Percentiles rank a stretch among this genome's conserved stretches.
phyloP scores from a whole-genome alignment of 1,140 invertebrate genomes.

The Chironomus tepperi region DNA sequence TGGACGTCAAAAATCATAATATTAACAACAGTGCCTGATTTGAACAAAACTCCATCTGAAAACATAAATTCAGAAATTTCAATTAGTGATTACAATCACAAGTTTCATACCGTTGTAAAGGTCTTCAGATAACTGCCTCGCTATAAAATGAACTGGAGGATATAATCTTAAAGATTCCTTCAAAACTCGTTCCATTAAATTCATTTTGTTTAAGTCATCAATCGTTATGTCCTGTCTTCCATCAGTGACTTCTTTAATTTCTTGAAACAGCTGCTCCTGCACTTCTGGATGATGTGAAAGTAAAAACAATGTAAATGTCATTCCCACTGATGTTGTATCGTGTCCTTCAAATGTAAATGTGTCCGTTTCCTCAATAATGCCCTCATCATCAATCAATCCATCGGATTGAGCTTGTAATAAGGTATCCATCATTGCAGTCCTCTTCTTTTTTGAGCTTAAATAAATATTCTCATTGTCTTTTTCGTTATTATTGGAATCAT shows the following conservation, averaged over 20 bases:
- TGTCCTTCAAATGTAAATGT: constrained; percentile 75
- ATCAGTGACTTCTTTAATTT: constrained; percentile 49
- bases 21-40: constrained; percentile 42
- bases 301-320: constrained; percentile 50
- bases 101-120: constrained; percentile 32
- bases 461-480: constrained; percentile 28
- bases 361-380: constrained; percentile 74
- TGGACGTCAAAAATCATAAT: constrained; percentile 48
- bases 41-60: constrained; percentile 39
- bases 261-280: constrained; percentile 54
- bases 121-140: constrained; percentile 46
- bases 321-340: constrained; percentile 59
- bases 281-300: constrained; percentile 50
- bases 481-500: constrained; percentile 31
- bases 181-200: constrained; percentile 58
- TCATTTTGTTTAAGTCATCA: constrained; percentile 49
- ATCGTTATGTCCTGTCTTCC: constrained; percentile 28
- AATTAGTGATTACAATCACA: not conserved
- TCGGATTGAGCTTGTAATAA: constrained; percentile 50
- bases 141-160: constrained; percentile 60
- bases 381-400: constrained; percentile 48
- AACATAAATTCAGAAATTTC: not conserved
- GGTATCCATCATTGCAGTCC: constrained; percentile 72
- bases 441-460: constrained; percentile 42
- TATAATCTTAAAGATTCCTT: constrained; percentile 55